These are phyloP conservation scores for Diglossa cyanea DNA, from an alignment of 2,797 vertebrate species.

Conservation along the genomic window DNA sequence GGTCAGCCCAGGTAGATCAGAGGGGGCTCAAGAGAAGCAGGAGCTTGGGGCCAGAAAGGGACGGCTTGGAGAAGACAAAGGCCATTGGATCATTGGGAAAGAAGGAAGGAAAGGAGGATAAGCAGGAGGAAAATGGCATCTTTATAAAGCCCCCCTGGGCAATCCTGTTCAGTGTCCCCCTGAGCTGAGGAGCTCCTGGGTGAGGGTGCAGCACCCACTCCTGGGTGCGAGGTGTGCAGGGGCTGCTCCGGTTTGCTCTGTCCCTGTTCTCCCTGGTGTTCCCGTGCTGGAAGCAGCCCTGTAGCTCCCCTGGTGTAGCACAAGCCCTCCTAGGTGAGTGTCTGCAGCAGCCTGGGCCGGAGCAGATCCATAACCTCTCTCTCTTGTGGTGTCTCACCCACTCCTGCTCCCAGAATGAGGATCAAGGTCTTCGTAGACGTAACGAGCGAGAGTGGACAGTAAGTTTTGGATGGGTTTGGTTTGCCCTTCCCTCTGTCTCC, in stretches of 20 bases:
- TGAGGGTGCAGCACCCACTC: neutral
- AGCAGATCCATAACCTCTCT: slow-evolving; percentile 45
- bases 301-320: slow-evolving; percentile 31
- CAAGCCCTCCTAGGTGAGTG: slow-evolving; percentile 3
- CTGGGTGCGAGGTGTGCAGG: rapidly evolving
- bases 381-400: slow-evolving; percentile 59
- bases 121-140: neutral
- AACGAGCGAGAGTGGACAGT: slow-evolving; percentile 82
- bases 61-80: neutral
- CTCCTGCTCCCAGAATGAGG: slow-evolving; percentile 79
- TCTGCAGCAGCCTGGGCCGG: neutral
- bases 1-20: neutral
- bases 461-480: slow-evolving; percentile 72
- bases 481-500: neutral
- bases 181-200: neutral
- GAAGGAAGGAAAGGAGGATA: neutral
- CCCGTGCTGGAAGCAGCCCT: slow-evolving; percentile 20
- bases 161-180: neutral
- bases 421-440: slow-evolving; percentile 86
- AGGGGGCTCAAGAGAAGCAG: neutral
- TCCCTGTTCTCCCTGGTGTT: neutral
- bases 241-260: neutral
- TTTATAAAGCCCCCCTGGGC: neutral
- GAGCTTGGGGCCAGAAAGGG: neutral
- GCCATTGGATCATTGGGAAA: neutral